Evolutionary conservation across 2,797 vertebrate species (phyloP).

Genomic region (Sebastolobus alascanus): DNA sequence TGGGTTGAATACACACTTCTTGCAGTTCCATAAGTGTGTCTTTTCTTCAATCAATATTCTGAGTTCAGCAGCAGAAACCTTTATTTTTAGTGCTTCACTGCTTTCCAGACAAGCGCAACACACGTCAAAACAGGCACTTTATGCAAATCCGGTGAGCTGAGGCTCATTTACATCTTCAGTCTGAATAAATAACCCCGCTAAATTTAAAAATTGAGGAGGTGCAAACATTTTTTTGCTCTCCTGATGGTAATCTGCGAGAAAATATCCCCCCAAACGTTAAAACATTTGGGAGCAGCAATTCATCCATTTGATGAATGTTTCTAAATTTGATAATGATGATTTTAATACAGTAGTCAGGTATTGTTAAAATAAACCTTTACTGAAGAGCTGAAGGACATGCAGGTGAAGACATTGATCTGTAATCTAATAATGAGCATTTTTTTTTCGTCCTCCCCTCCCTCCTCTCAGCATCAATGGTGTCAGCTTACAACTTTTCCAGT

Average conservation of each 20-base stretch:
- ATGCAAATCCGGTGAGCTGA: slow-evolving; percentile 32
- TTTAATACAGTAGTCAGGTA: neutral
- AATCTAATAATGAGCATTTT: slow-evolving; percentile 34
- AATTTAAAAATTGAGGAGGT: slow-evolving; percentile 18
- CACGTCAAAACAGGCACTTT: slow-evolving; percentile 21
- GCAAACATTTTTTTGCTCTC: neutral
- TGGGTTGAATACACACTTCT: slow-evolving; percentile 5
- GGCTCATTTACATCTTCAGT: slow-evolving; percentile 33
- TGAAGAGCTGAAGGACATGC: neutral
- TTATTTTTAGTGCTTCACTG: slow-evolving; percentile 17
- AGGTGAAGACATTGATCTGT: slow-evolving; percentile 37
- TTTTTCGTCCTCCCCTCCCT: neutral
- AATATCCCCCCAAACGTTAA: neutral
- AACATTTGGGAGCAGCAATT: neutral
- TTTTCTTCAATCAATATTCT: slow-evolving; percentile 1
- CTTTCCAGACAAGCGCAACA: slow-evolving; percentile 21
- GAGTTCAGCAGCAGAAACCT: slow-evolving; percentile 27
- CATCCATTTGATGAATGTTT: neutral
- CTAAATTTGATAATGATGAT: neutral
- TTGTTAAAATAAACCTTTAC: neutral
- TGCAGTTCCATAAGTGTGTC: slow-evolving; percentile 10
- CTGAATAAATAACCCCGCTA: slow-evolving; percentile 14
- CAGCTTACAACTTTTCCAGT: slow-evolving; percentile 36
- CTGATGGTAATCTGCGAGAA: neutral
- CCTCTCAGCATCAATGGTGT: slow-evolving; percentile 28